Percentiles rank a stretch among this genome's conserved stretches.
phyloP scores from a whole-genome alignment of 37 sponge, comb jelly and placozoan species.

The Halichondria panicea region DNA sequence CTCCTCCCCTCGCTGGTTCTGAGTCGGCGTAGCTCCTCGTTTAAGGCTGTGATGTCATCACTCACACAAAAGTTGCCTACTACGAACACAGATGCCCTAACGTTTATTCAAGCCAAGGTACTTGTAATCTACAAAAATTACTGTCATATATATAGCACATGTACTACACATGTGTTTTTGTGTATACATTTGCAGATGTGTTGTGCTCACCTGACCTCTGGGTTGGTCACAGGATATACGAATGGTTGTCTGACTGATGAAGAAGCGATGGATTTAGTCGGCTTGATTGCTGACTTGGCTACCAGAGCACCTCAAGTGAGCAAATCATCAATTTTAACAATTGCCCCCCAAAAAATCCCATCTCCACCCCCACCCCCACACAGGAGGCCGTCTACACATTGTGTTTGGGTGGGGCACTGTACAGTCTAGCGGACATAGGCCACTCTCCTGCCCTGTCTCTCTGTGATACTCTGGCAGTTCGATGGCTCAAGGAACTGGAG shows the following conservation, averaged over 20 bases:
- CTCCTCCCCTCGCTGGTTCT: too few species aligned
- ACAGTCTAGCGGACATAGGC: constrained; percentile 1
- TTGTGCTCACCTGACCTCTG: constrained; percentile 10
- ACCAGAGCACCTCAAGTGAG: constrained; percentile 9
- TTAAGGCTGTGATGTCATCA: too few species aligned
- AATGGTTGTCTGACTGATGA: constrained; percentile 11
- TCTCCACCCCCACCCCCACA: neutral
- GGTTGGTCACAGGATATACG: neutral
- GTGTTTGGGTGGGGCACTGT: constrained; percentile 16
- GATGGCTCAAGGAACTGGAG: constrained; percentile 37
- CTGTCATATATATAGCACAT: too few species aligned
- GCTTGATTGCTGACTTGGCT: constrained; percentile 13
- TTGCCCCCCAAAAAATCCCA: neutral
- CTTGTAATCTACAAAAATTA: too few species aligned
- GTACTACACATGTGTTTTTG: too few species aligned
- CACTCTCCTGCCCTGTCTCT: constrained; percentile 1
- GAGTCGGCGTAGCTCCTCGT: too few species aligned
- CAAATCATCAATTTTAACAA: neutral
- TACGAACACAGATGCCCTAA: too few species aligned
- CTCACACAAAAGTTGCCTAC: too few species aligned
- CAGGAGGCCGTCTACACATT: constrained; percentile 6
- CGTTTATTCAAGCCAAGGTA: too few species aligned
- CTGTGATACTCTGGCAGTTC: constrained; percentile 27
- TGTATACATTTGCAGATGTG: constrained; percentile 24
- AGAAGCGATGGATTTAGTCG: neutral